Conservation (phyloP, 2,797 vertebrate species). For the Anableps anableps region DNA sequence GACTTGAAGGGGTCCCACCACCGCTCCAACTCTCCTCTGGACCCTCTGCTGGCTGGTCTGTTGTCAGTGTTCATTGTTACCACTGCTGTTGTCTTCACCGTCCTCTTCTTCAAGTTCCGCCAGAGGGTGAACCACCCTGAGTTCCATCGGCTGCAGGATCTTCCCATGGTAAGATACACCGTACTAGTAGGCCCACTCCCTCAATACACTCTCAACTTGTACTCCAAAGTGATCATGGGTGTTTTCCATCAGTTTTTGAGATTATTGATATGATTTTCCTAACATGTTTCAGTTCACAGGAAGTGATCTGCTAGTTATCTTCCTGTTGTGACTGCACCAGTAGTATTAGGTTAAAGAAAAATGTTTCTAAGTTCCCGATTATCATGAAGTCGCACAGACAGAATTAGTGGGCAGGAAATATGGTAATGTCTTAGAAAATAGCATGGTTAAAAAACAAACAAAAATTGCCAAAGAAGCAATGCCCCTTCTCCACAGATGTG, state of each 20-base stretch:
- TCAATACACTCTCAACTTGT: neutral
- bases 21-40: constrained; percentile 68
- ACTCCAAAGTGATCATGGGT: neutral
- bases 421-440: neutral
- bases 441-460: neutral
- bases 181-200: neutral
- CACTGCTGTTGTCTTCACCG: constrained; percentile 83
- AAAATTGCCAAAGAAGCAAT: neutral
- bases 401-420: neutral
- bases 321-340: neutral
- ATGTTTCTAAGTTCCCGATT: neutral
- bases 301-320: neutral
- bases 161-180: constrained; percentile 86
- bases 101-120: constrained; percentile 88
- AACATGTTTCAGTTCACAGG: neutral
- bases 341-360: neutral
- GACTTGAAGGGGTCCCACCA: constrained; percentile 49
- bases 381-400: neutral
- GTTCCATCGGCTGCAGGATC: constrained; percentile 90
- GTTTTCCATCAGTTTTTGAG: neutral
- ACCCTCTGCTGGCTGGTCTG: constrained; percentile 87
- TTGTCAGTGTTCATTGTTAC: constrained; percentile 87
- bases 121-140: constrained; percentile 84
- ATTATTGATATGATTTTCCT: neutral
- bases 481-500: neutral